phyloP scores from a whole-genome alignment of 2,797 vertebrate species.

The Enteromius unitaeniatus region DNA sequence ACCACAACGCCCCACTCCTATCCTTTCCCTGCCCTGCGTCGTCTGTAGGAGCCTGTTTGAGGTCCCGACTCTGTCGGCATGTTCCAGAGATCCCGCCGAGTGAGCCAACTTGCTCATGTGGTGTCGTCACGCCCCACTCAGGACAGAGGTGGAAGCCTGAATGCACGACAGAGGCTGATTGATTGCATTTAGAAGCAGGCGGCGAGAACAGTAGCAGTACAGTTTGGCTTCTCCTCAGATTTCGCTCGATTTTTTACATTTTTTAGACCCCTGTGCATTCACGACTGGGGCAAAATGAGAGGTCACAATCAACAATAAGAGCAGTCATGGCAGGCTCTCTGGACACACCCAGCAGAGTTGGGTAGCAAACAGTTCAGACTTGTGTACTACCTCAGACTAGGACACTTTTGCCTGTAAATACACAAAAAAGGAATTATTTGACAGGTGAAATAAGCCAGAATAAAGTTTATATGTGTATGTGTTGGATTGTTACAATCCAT shows the following conservation, averaged over 20 bases:
- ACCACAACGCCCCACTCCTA: constrained; percentile 66
- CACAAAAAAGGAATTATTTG: constrained; percentile 69
- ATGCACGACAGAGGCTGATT: constrained; percentile 14
- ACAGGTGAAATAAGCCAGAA: constrained; percentile 41
- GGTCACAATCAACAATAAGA: constrained; percentile 63
- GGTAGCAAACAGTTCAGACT: constrained; percentile 59
- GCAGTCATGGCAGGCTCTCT: constrained; percentile 67
- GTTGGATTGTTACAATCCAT: not conserved
- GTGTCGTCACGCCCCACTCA: not conserved
- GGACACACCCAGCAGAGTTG: constrained; percentile 57
- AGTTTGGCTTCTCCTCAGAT: constrained; percentile 33
- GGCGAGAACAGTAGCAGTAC: constrained; percentile 52
- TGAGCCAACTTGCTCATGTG: not conserved
- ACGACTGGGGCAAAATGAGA: constrained; percentile 59
- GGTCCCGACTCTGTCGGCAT: constrained; percentile 55
- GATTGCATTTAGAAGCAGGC: constrained; percentile 41
- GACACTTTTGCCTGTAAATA: constrained; percentile 69
- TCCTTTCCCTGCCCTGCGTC: constrained; percentile 37
- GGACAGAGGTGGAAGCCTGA: constrained; percentile 23
- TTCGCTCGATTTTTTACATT: not conserved
- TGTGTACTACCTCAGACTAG: constrained; percentile 52
- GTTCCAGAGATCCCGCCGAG: constrained; percentile 19
- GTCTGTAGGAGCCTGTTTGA: constrained; percentile 19
- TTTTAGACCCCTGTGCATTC: constrained; percentile 54
- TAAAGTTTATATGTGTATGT: constrained; percentile 10